Percentiles rank a stretch among this genome's conserved stretches.
These are phyloP conservation scores for Monopis laevigella DNA, from an alignment of 2,888 invertebrate species.

Conservation along the genomic window DNA sequence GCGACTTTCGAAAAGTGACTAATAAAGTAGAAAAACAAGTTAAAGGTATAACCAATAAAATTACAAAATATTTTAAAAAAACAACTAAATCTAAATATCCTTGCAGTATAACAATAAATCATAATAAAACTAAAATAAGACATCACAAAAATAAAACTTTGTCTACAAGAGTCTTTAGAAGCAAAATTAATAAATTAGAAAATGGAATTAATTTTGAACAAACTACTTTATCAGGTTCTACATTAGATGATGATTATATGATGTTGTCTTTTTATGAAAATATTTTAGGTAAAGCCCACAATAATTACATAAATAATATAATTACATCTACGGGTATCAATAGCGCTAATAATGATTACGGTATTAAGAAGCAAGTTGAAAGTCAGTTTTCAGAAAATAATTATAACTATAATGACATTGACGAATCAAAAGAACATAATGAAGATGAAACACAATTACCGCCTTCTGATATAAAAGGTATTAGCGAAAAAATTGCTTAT, in stretches of 20 bases:
- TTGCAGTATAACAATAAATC: slow-evolving; percentile 10
- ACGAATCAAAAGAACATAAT: slow-evolving; percentile 19
- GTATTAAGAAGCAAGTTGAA: not conserved
- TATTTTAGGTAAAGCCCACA: slow-evolving; percentile 31
- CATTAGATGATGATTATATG: slow-evolving; percentile 28
- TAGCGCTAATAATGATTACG: not conserved
- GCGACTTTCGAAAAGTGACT: slow-evolving; percentile 25
- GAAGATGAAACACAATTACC: slow-evolving; percentile 10
- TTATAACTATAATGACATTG: not conserved
- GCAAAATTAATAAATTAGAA: not conserved
- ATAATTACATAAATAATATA: slow-evolving; percentile 29
- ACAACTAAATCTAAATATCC: not conserved
- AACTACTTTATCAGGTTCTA: slow-evolving; percentile 16
- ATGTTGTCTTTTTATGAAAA: slow-evolving; percentile 36
- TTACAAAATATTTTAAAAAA: slow-evolving; percentile 8
- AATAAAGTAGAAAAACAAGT: slow-evolving; percentile 22
- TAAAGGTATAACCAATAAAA: slow-evolving; percentile 17
- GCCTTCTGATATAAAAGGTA: slow-evolving; percentile 20
- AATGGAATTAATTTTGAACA: not conserved
- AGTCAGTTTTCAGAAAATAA: no score
- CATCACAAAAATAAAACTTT: not conserved
- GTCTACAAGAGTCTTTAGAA: not conserved
- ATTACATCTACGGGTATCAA: slow-evolving; percentile 22
- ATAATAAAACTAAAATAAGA: slow-evolving; percentile 1
- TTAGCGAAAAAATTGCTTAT: slow-evolving; percentile 39